These are phyloP conservation scores for Presbytis comata DNA, from an alignment of 2,797 vertebrate genomes.

Conservation along the genomic window DNA sequence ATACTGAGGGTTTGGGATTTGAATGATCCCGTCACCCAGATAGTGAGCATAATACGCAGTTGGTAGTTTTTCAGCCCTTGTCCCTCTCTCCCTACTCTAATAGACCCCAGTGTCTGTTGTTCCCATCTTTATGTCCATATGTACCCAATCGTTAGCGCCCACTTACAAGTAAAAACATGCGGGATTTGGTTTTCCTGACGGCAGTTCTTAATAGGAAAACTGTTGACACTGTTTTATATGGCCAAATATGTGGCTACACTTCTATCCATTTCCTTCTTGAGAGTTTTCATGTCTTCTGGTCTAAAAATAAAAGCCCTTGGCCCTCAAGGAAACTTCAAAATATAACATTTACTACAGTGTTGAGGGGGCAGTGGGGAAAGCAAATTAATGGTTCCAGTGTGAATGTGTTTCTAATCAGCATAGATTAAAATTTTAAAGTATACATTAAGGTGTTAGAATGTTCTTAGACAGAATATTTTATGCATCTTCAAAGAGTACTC, in stretches of 20 bases:
- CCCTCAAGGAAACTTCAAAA: neutral
- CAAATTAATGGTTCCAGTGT: neutral
- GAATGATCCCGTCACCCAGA: neutral
- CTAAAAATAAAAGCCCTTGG: constrained; percentile 20
- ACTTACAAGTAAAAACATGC: neutral
- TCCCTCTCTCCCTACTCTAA: neutral
- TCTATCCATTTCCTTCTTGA: neutral
- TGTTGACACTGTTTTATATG: neutral
- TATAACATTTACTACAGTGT: neutral
- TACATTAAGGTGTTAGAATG: neutral
- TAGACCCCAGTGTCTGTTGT: neutral
- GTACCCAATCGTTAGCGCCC: neutral
- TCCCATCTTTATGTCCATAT: neutral
- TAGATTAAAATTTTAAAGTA: neutral
- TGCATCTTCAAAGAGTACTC: neutral
- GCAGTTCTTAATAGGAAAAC: neutral
- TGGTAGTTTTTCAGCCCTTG: neutral
- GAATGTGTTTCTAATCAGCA: constrained; percentile 31
- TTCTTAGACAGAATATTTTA: neutral
- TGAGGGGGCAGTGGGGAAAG: neutral
- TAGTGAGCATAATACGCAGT: no score
- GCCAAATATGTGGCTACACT: neutral
- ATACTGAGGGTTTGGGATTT: neutral
- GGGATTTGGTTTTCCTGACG: neutral
- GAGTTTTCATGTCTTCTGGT: neutral